These are phyloP conservation scores for Temnopleurus reevesii DNA, from an alignment of 53 echinoderm and acorn worm genomes.

Conservation along the genomic window DNA sequence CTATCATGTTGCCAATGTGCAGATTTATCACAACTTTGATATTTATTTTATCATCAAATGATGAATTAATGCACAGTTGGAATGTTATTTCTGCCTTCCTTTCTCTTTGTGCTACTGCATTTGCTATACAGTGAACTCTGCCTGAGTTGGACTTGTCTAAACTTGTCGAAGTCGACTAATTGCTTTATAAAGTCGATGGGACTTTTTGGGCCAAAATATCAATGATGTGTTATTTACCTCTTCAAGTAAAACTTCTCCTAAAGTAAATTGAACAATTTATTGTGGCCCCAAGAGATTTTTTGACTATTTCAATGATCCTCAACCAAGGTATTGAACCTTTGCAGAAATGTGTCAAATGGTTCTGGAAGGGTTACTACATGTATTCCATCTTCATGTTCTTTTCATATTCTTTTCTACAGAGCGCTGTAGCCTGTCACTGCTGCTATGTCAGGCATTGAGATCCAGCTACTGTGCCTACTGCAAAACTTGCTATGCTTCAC, in stretches of 20 bases:
- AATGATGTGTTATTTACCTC: background rate
- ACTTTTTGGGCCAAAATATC: too few relatives aligned
- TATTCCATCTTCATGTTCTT: background rate
- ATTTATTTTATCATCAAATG: background rate
- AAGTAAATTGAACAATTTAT: background rate
- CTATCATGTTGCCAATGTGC: background rate
- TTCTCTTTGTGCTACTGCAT: too few relatives aligned
- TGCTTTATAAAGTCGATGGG: too few relatives aligned
- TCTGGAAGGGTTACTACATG: background rate
- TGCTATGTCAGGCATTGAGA: slow-evolving; percentile 14
- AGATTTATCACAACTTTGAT: background rate
- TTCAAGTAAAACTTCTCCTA: background rate
- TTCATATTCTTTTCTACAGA: background rate
- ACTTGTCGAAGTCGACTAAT: too few relatives aligned
- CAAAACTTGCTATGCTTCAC: background rate
- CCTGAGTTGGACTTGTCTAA: too few relatives aligned
- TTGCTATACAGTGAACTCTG: too few relatives aligned
- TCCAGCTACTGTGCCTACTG: background rate
- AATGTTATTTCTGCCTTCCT: too few relatives aligned
- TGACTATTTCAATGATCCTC: background rate
- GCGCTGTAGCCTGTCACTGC: background rate
- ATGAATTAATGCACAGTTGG: too few relatives aligned
- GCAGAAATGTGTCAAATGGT: background rate
- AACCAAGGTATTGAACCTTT: too few relatives aligned
- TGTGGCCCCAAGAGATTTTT: background rate